phyloP scores from a whole-genome alignment of 2,113 vertebrate genomes.

The Uropsilus gracilis region DNA sequence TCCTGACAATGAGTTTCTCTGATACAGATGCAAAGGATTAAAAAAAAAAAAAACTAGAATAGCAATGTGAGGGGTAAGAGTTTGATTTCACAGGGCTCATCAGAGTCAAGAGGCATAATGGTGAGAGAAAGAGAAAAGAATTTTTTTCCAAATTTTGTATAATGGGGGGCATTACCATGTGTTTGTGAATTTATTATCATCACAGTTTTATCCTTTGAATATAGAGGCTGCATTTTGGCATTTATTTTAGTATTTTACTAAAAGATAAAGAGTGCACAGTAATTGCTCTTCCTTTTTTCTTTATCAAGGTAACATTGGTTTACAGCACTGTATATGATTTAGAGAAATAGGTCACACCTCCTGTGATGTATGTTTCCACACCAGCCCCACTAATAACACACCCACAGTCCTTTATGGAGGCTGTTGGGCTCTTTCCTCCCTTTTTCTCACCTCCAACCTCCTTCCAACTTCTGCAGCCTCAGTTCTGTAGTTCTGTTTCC shows the following conservation, averaged over 20 bases:
- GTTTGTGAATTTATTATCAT: neutral
- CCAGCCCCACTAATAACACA: too few species aligned
- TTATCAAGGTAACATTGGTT: too few species aligned
- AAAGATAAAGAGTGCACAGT: neutral
- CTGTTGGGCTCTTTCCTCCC: too few species aligned
- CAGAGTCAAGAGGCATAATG: neutral
- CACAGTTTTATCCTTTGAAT: neutral
- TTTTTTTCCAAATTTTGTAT: neutral
- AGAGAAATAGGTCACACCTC: too few species aligned
- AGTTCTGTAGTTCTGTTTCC: too few species aligned
- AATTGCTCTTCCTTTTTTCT: neutral
- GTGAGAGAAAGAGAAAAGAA: neutral
- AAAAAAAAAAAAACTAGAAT: neutral
- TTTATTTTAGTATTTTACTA: neutral
- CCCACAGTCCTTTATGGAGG: too few species aligned
- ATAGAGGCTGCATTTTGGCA: neutral
- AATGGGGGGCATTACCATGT: neutral
- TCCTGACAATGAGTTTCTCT: neutral
- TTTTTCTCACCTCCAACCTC: too few species aligned
- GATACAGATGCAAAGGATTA: neutral
- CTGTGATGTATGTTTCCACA: too few species aligned
- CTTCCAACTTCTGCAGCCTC: too few species aligned
- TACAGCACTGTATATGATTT: too few species aligned
- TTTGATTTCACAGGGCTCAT: neutral
- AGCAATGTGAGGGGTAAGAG: neutral